Conservation (phyloP, 2,113 vertebrate genomes). For the Notothenia rossii region DNA sequence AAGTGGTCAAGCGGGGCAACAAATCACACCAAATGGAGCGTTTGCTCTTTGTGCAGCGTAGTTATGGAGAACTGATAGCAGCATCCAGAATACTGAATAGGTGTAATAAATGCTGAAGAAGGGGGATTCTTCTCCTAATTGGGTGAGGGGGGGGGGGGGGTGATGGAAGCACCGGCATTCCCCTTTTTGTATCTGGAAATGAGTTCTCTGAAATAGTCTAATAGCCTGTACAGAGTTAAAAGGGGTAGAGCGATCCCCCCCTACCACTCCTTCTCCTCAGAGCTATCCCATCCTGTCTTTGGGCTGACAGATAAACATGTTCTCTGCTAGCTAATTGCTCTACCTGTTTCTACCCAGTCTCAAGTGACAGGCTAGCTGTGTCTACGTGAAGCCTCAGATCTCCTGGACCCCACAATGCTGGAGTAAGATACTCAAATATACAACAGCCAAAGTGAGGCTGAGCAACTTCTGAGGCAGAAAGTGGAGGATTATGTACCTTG, state of each 20-base stretch:
- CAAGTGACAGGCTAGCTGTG: slow-evolving; percentile 62
- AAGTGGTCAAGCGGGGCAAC: slow-evolving; percentile 97
- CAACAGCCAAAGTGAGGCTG: slow-evolving; percentile 31
- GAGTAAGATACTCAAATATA: slow-evolving; percentile 53
- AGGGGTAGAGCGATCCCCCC: slow-evolving; percentile 50
- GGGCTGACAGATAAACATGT: slow-evolving; percentile 77
- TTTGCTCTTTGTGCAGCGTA: slow-evolving; percentile 93
- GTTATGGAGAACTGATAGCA: slow-evolving; percentile 92
- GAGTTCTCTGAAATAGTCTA: slow-evolving; percentile 85
- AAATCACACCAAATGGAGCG: slow-evolving; percentile 98
- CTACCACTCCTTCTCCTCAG: slow-evolving; percentile 31
- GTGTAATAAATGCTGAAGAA: slow-evolving; percentile 97
- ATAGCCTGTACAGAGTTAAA: slow-evolving; percentile 82
- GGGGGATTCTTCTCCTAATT: slow-evolving; percentile 94
- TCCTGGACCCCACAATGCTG: slow-evolving; percentile 32
- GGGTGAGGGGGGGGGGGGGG: slow-evolving; percentile 80
- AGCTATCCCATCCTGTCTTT: slow-evolving; percentile 69
- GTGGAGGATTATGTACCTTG: slow-evolving; percentile 45
- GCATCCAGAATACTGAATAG: slow-evolving; percentile 94
- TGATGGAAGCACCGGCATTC: slow-evolving; percentile 62
- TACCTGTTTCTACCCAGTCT: slow-evolving; percentile 69
- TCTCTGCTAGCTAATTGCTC: slow-evolving; percentile 73
- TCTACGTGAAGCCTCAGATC: slow-evolving; percentile 69
- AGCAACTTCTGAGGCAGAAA: slow-evolving; percentile 46
- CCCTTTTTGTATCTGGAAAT: slow-evolving; percentile 83